Evolutionary conservation across 2,797 vertebrate genomes (phyloP), one percentile per base, ranked within the genome.

Genomic region (Netta rufina): DNA sequence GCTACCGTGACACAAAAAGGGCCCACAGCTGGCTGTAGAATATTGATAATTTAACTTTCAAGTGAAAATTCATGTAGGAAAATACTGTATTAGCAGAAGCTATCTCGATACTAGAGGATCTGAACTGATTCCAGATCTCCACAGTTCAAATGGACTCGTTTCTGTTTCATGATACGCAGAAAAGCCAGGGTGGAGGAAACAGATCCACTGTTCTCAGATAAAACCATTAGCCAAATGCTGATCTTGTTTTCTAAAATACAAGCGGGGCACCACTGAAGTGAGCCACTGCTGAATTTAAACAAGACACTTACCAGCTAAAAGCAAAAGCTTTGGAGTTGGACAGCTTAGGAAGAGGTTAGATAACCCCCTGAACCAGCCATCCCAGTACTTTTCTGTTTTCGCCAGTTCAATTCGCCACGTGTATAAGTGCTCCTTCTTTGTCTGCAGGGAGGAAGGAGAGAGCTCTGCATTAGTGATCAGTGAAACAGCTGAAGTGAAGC

Each of bases 311-410:
- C 99, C 99, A 96, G 99, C 99, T 61, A 99, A 98, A 82, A 99
- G 98, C 41, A 99, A 98, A 69, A 99, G 98, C 95, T 99, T 99
- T 92, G 99, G 99, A 86, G 98, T 98, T 11, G 98, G 95, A 86
- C 99, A 99, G 96, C 98, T 98, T 67, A 99, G 98, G 95, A 99
- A 99, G 84, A 99, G 99, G 84, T 98, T 98, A 41, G 99, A 99
- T 67, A 99, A 98, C 47, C 99, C 99, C 96, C 98, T 97, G 96
- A 99, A 99, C 99, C 99, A 99, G 95, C 99, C 99, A 7, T 99
- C 99, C 99, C 99, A 99, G 95, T 99, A 99, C 93, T 99, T 99
- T 72, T 99, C 99, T 4, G 99, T 99, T 98, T 99, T 99, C 27
- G 99, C 98, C 96, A 99, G 98, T 76, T 99, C 99, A 62, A 99